Conservation (phyloP, 2,113 vertebrate species). For the Diglossa brunneiventris region DNA sequence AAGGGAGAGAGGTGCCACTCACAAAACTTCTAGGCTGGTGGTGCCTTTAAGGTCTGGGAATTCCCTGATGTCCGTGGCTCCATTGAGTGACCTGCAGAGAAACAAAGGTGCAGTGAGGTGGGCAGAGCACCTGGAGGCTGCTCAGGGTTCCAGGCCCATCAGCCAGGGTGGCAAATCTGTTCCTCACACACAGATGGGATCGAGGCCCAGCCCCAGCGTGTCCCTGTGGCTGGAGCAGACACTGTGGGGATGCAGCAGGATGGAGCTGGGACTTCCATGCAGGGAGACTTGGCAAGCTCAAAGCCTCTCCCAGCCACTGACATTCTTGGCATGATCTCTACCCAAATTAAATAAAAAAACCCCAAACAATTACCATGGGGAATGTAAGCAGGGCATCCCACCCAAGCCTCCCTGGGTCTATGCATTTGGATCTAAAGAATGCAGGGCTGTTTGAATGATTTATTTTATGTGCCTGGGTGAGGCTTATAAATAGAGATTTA, state of each 20-base stretch:
- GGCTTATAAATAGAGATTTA: not conserved
- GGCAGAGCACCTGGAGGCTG: not conserved
- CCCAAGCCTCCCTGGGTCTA: not conserved
- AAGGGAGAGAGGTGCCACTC: constrained; percentile 68
- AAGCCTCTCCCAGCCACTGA: not conserved
- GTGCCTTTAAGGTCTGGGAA: constrained; percentile 95
- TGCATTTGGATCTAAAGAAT: not conserved
- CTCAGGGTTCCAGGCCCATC: not conserved
- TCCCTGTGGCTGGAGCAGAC: not conserved
- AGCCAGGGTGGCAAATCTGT: not conserved
- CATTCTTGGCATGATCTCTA: constrained; percentile 18
- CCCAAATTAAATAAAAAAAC: not conserved
- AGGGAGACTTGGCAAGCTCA: not conserved
- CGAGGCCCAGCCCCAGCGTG: rapidly evolving
- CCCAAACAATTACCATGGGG: not conserved
- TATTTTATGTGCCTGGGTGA: not conserved
- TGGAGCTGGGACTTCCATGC: not conserved
- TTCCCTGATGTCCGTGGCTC: constrained; percentile 86
- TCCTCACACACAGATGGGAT: not conserved
- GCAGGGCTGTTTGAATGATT: not conserved
- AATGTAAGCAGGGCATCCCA: constrained; percentile 22
- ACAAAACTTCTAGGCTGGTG: constrained; percentile 92
- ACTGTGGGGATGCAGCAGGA: rapidly evolving
- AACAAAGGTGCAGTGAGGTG: not conserved
- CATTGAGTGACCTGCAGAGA: constrained; percentile 85